Percentiles rank a stretch among this genome's conserved stretches.
Evolutionary conservation across 2,113 vertebrate species (phyloP).

Genomic region (Centrocercus urophasianus): DNA sequence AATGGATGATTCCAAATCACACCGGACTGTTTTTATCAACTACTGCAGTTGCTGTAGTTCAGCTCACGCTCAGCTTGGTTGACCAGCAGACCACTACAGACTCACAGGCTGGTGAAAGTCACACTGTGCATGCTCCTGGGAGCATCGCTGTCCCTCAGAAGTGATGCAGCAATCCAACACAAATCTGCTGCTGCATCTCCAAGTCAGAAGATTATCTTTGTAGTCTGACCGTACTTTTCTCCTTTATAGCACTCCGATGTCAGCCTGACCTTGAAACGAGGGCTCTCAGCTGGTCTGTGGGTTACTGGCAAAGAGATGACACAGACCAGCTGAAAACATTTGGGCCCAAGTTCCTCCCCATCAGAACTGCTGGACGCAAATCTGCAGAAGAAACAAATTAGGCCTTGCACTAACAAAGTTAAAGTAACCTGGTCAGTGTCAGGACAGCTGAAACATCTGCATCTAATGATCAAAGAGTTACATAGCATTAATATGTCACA

Average conservation of each 20-base stretch:
- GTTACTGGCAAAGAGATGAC: slow-evolving; percentile 27
- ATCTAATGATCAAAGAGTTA: not conserved
- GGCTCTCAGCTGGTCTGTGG: slow-evolving; percentile 32
- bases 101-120: not conserved
- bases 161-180: not conserved
- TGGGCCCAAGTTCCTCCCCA: slow-evolving; percentile 26
- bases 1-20: not conserved
- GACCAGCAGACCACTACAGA: not conserved
- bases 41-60: not conserved
- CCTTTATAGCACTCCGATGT: slow-evolving; percentile 16
- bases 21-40: not conserved
- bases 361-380: not conserved
- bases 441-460: slow-evolving; percentile 13
- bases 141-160: not conserved
- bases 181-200: not conserved
- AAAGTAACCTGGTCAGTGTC: slow-evolving; percentile 26
- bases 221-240: not conserved
- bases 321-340: slow-evolving; percentile 33
- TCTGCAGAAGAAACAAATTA: not conserved
- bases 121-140: not conserved
- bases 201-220: not conserved
- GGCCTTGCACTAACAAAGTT: slow-evolving; percentile 6
- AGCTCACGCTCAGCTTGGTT: not conserved
- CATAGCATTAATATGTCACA: not conserved
- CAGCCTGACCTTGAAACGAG: slow-evolving; percentile 52